Conservation (phyloP, 1,140 invertebrate genomes). For the Scaptomyza montana region DNA sequence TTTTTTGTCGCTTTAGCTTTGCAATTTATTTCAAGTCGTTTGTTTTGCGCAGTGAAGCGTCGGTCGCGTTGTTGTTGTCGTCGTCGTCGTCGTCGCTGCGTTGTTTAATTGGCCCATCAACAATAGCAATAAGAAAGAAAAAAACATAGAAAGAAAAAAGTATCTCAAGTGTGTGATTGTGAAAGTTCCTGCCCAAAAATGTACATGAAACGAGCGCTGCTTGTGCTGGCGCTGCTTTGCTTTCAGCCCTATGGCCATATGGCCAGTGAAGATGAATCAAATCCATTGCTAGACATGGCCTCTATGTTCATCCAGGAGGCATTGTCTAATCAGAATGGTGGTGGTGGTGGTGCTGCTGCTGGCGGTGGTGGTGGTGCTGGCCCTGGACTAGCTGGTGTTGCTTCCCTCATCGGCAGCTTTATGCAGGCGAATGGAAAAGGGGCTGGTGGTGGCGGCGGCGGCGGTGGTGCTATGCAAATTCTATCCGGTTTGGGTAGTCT, state of each 20-base stretch:
- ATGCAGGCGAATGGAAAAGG: conserved; percentile 85
- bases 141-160: conserved; percentile 41
- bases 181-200: conserved; percentile 79
- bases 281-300: conserved; percentile 85
- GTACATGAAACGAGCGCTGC: conserved; percentile 70
- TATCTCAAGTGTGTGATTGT: conserved; percentile 81
- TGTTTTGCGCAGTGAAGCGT: conserved; percentile 72
- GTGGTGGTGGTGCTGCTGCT: conserved; percentile 62
- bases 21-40: conserved; percentile 42
- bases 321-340: conserved; percentile 84
- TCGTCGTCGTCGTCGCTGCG: conserved; percentile 51
- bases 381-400: conserved; percentile 73
- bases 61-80: conserved; percentile 33
- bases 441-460: conserved; percentile 53
- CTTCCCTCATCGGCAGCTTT: conserved; percentile 85
- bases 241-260: conserved; percentile 64
- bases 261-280: conserved; percentile 84
- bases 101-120: conserved; percentile 71
- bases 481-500: conserved; percentile 83
- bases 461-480: conserved; percentile 81
- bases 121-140: conserved; percentile 26
- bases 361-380: conserved; percentile 85
- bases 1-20: conserved; percentile 20
- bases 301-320: conserved; percentile 85
- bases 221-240: conserved; percentile 73